Evolutionary conservation across 2,113 vertebrate genomes (phyloP).

Genomic region (Lontra canadensis): DNA sequence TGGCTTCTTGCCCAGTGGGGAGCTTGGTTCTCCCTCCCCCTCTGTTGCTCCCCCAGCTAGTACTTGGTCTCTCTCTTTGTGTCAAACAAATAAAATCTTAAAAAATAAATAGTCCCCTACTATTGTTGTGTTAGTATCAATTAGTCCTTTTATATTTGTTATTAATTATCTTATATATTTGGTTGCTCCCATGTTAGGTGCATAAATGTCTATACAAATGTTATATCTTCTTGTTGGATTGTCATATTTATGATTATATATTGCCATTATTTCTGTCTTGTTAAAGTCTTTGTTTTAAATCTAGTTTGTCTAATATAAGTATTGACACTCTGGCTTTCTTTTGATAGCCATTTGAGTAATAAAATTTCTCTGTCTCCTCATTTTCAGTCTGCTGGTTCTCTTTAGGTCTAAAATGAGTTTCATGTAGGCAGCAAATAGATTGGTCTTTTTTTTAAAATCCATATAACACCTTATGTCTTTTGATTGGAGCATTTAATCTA

Average conservation of each 20-base stretch:
- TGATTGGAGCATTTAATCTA: too few relatives aligned
- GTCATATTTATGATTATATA: not conserved
- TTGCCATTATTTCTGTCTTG: not conserved
- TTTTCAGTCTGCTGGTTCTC: not conserved
- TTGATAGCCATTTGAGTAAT: not conserved
- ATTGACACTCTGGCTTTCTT: not conserved
- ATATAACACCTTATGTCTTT: not conserved
- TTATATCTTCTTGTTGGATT: not conserved
- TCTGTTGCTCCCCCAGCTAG: too few relatives aligned
- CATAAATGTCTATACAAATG: not conserved
- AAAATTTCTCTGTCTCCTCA: not conserved
- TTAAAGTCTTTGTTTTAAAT: not conserved
- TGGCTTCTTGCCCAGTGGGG: too few relatives aligned
- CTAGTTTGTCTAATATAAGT: not conserved
- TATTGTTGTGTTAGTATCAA: not conserved
- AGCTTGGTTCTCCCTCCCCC: too few relatives aligned
- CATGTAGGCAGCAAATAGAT: not conserved
- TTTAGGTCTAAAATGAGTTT: not conserved
- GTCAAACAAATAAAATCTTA: not conserved
- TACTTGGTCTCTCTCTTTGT: too few relatives aligned
- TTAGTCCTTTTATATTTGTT: not conserved
- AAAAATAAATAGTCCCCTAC: not conserved
- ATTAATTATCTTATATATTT: not conserved
- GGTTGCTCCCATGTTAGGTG: not conserved
- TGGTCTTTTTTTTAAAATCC: not conserved